A percentile compares a stretch with the other conserved stretches of the same genome.
Evolutionary conservation across 2,797 vertebrate species (phyloP).

Genomic region (Hydrocynus forskahlii): DNA sequence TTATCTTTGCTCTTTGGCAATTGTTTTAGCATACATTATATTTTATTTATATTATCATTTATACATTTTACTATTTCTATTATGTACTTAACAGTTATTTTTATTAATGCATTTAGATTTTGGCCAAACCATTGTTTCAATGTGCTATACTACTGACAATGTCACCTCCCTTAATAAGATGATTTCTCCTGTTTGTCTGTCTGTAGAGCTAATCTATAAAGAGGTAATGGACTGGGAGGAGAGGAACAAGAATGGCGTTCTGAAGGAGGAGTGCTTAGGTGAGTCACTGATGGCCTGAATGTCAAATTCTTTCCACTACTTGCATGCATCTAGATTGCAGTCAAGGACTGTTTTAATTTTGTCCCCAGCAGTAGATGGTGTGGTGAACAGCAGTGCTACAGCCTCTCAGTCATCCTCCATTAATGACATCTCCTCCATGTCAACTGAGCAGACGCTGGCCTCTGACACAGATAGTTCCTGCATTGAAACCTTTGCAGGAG

Average conservation of each 20-base stretch:
- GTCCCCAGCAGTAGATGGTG: constrained; percentile 84
- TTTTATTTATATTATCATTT: no score
- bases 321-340: constrained; percentile 9
- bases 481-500: constrained; percentile 91
- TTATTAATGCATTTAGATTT: neutral
- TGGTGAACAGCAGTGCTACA: constrained; percentile 86
- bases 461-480: constrained; percentile 99
- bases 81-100: no score
- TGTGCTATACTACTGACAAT: neutral
- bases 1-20: no score
- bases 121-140: neutral
- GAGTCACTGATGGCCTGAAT: constrained; percentile 29
- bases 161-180: neutral
- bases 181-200: neutral
- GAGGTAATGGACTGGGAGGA: constrained; percentile 99
- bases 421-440: constrained; percentile 99
- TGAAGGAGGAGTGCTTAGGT: constrained; percentile 95
- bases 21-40: no score
- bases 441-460: constrained; percentile 96
- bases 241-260: constrained; percentile 94
- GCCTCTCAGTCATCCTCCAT: constrained; percentile 95
- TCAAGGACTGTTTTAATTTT: constrained; percentile 51
- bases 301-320: neutral
- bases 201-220: constrained; percentile 94
- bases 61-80: no score